Evolutionary conservation across 2,888 invertebrate species (phyloP), one percentile per base, ranked within the genome.

Genomic region (Tipula vernalis): DNA sequence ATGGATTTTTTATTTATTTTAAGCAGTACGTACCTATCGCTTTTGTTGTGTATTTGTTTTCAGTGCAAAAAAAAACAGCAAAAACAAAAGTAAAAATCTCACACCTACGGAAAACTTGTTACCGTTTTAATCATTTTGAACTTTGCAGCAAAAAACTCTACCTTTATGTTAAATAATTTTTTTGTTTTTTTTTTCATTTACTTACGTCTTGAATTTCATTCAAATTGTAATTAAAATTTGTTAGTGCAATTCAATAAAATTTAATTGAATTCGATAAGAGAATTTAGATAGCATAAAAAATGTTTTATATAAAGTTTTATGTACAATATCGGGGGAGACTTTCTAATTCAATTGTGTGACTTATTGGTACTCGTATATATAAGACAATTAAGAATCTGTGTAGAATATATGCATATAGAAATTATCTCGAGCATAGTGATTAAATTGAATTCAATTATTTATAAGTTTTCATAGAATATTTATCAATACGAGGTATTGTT

Each of bases 111-210:
- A 28, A 71, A 71, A 71, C 28, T 71, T 71, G 71, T 71, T 71
- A 71, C 71, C 71, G 71, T 71, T 71, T 71, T 71, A 71, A 71
- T 71, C 71, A 71, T 71, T 71, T 71, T 71, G 71, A 71, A 71
- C 71, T 71, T 28, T 71, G 71, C 71, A 71, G 28, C 8, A 71
- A 71, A 71, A 57, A 57, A 57, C 15, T 28, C 15, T 51, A 71
- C 71, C 12, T 71, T 71, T 71, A 57, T 57, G 57, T 57, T 57
- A 15, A 57, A 57, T 57, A 57, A n/a, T 57, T 15, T 39, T 39
- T 39, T 51, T 5, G 28, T 71, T 71, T 71, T 44, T 3, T 39
- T 39, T 39, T 6, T 18, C 10, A 12, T 28, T 71, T 71, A 71
- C 71, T 71, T 71, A 71, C 71, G 71, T 71, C 71, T 71, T 71